Percentiles rank a stretch among this genome's conserved stretches.
These are phyloP conservation scores for Fratercula arctica DNA, from an alignment of 2,797 vertebrate species.

Conservation along the genomic window DNA sequence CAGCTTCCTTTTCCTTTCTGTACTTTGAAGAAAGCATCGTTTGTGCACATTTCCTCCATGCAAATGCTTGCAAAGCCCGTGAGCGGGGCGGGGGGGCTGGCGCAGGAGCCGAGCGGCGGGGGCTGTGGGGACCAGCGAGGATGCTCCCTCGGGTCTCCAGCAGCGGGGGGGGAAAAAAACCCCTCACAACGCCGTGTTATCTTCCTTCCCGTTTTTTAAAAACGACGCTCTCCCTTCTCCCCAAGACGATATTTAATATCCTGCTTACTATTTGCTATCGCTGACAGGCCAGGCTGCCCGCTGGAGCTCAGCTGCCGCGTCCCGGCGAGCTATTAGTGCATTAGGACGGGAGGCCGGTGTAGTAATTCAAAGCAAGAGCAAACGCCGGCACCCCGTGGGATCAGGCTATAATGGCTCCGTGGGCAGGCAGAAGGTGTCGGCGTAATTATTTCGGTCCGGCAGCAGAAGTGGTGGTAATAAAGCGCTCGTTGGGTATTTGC, in stretches of 20 bases:
- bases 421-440: conserved; percentile 31
- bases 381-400: neutral
- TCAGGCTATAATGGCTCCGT: neutral
- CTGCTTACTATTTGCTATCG: neutral
- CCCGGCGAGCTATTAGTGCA: neutral
- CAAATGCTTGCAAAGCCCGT: neutral
- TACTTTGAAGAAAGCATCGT: neutral
- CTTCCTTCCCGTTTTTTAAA: neutral
- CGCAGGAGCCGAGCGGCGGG: neutral
- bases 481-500: neutral
- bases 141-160: neutral
- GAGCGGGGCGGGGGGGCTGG: neutral
- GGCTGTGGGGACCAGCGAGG: neutral
- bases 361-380: neutral
- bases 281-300: neutral
- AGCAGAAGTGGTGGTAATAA: neutral
- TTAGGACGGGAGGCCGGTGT: neutral
- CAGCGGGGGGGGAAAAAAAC: neutral
- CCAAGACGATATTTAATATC: neutral
- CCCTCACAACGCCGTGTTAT: neutral
- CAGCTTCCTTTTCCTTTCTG: conserved; percentile 28
- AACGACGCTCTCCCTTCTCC: neutral
- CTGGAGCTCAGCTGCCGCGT: conserved; percentile 59
- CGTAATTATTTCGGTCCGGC: neutral
- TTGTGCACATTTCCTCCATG: neutral